phyloP scores from a whole-genome alignment of 2,888 invertebrate genomes.

The Heliconius aoede region DNA sequence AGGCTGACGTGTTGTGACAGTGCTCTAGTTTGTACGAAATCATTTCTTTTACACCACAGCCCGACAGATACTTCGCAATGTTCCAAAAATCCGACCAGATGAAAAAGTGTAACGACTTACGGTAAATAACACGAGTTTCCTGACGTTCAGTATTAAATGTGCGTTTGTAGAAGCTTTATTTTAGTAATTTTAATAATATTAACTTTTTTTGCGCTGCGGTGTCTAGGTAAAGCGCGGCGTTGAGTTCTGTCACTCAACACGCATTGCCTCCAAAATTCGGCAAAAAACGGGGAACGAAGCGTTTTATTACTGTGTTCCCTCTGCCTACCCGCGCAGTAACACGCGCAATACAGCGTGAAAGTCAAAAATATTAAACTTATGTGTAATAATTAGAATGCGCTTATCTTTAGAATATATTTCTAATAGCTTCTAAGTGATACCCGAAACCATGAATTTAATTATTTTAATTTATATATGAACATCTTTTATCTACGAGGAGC shows the following conservation, averaged over 20 bases:
- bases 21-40: constrained; percentile 51
- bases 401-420: neutral
- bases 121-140: constrained; percentile 29
- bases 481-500: neutral
- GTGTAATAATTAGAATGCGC: neutral
- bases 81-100: constrained; percentile 17
- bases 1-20: constrained; percentile 61
- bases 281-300: too few relatives aligned
- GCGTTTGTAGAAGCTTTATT: neutral
- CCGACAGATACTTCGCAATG: constrained; percentile 44
- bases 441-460: neutral
- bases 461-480: neutral
- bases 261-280: too few relatives aligned
- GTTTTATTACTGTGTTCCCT: too few relatives aligned
- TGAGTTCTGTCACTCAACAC: too few relatives aligned
- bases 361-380: too few relatives aligned
- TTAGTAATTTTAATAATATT: neutral
- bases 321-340: too few relatives aligned
- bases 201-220: too few relatives aligned
- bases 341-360: too few relatives aligned
- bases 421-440: neutral
- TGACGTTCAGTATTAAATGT: constrained; percentile 3
- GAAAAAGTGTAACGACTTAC: constrained; percentile 33
- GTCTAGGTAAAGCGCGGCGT: too few relatives aligned
- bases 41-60: constrained; percentile 44